phyloP scores from a whole-genome alignment of 2,888 invertebrate species.

The Napeogenes sylphis region DNA sequence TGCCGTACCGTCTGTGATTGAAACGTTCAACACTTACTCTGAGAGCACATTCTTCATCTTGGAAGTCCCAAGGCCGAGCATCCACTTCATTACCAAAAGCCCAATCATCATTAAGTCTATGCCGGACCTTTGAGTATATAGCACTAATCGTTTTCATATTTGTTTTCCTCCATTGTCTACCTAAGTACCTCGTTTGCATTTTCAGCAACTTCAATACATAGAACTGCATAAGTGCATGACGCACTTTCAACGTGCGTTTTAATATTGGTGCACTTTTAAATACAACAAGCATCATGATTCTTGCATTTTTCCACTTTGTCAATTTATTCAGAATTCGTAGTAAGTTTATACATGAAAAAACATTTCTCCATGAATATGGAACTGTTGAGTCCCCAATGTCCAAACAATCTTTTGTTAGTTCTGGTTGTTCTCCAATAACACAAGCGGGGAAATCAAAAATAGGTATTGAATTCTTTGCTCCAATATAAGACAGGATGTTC shows the following conservation, averaged over 20 bases:
- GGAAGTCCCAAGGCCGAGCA: conserved; percentile 98
- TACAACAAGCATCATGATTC: conserved; percentile 99
- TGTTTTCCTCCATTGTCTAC: conserved; percentile 98
- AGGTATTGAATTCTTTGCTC: conserved; percentile 95
- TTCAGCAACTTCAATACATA: conserved; percentile 98
- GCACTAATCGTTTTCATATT: conserved; percentile 99
- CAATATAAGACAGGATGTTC: conserved; percentile 95
- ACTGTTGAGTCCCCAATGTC: conserved; percentile 88
- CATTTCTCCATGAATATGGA: conserved; percentile 97
- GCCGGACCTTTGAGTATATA: conserved; percentile 97
- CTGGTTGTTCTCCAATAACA: conserved; percentile 96
- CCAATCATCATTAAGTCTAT: conserved; percentile 99
- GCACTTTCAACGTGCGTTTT: conserved; percentile 95
- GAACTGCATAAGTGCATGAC: conserved; percentile 97
- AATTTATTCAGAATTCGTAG: conserved; percentile 97
- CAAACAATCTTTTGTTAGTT: conserved; percentile 93
- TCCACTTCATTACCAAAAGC: conserved; percentile 99
- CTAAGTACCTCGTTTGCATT: conserved; percentile 99
- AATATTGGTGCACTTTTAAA: conserved; percentile 99
- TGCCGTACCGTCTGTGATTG: conserved; percentile 92
- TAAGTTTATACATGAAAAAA: conserved; percentile 98
- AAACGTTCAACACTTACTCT: conserved; percentile 97
- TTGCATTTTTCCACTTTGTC: conserved; percentile 99
- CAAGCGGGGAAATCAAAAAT: conserved; percentile 97
- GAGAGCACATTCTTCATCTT: conserved; percentile 97